Conservation (phyloP, 2,888 invertebrate species). For the Cataglyphis rosenhaueri region DNA sequence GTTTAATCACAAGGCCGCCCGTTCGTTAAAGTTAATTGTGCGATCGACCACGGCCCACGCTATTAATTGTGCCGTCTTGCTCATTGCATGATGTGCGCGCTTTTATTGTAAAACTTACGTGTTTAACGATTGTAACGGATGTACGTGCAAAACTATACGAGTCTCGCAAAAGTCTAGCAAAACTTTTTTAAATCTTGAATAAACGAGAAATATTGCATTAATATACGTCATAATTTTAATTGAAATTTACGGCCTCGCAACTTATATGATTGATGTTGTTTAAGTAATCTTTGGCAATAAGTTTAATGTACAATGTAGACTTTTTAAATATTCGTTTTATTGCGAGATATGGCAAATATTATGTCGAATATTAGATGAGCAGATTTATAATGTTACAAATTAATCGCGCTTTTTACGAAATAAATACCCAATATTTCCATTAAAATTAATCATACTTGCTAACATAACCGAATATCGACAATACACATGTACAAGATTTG, state of each 20-base stretch:
- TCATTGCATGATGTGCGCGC: conserved; percentile 63
- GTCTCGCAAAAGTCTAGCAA: neutral
- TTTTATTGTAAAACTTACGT: conserved; percentile 62
- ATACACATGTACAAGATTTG: neutral
- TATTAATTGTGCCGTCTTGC: conserved; percentile 79
- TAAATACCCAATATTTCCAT: neutral
- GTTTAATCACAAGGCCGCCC: conserved; percentile 84
- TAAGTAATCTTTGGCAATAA: conserved; percentile 13
- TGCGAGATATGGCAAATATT: neutral
- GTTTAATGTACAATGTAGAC: neutral
- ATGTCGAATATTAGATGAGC: neutral
- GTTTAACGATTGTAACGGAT: conserved; percentile 24
- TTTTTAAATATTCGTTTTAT: neutral
- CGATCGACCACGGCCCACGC: conserved; percentile 81
- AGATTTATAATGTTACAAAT: neutral
- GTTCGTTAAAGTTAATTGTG: conserved; percentile 85
- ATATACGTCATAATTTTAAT: neutral
- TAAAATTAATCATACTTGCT: neutral
- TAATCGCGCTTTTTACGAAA: neutral
- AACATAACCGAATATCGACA: neutral
- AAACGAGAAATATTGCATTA: neutral
- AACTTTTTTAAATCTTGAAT: neutral
- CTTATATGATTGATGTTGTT: neutral
- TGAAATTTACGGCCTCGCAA: neutral
- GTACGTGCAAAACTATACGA: conserved; percentile 2